Percentiles rank a stretch among this genome's conserved stretches.
These are phyloP conservation scores for Coptodon rendalli DNA, from an alignment of 2,113 vertebrate species.

Conservation along the genomic window DNA sequence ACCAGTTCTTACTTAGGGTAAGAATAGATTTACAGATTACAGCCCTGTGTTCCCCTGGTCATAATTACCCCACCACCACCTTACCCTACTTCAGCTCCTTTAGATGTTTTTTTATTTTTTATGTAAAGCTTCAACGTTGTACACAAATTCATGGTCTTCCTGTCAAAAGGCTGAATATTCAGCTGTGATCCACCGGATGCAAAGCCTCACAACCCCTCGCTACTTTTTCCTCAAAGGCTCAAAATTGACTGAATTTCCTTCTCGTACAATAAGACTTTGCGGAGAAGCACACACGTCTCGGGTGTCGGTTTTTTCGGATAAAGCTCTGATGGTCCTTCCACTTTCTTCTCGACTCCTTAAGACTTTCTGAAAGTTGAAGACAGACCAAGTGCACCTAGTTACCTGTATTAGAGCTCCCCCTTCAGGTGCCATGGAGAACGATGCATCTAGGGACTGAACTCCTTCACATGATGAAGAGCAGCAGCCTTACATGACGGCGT, in stretches of 20 bases:
- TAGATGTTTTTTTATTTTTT: conserved; percentile 44
- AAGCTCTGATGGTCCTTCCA: not conserved
- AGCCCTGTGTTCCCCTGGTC: conserved; percentile 56
- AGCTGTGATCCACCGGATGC: not conserved
- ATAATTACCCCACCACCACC: conserved; percentile 48
- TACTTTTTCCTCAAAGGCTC: not conserved
- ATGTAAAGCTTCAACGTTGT: conserved; percentile 56
- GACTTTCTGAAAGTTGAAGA: conserved; percentile 57
- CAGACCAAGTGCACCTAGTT: conserved; percentile 16
- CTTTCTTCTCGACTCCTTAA: conserved; percentile 12
- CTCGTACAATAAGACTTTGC: not conserved
- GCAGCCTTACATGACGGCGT: not conserved
- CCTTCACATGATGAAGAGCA: not conserved
- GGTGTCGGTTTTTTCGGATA: not conserved
- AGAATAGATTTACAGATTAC: conserved; percentile 75
- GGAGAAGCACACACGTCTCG: not conserved
- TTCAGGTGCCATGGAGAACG: conserved; percentile 51
- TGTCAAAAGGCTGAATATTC: not conserved
- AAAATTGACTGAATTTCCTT: not conserved
- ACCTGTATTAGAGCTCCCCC: conserved; percentile 80
- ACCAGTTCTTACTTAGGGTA: conserved; percentile 76
- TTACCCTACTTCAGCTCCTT: conserved; percentile 6
- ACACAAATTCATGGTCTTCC: not conserved
- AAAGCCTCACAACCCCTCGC: not conserved
- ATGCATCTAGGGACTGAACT: not conserved